Percentiles rank a stretch among this genome's conserved stretches.
phyloP scores from a whole-genome alignment of 2,797 vertebrate genomes.

The Antrozous pallidus region DNA sequence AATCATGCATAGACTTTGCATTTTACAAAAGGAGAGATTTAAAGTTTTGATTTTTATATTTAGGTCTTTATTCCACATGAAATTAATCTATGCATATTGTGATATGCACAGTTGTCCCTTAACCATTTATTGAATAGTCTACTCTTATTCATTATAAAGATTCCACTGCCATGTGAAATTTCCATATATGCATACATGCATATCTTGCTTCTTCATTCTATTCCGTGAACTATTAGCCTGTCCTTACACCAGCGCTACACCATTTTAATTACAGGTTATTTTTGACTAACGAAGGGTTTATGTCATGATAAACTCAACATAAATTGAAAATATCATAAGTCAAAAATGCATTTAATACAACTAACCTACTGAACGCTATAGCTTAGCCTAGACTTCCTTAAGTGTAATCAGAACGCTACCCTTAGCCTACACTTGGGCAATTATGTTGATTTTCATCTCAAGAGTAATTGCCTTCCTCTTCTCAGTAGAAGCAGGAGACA shows the following conservation, averaged over 20 bases:
- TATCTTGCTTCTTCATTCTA: not conserved
- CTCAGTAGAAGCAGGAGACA: not conserved
- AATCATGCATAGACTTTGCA: not conserved
- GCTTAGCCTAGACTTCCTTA: not conserved
- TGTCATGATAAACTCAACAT: not conserved
- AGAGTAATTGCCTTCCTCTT: not conserved
- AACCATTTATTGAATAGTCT: not conserved
- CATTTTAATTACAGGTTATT: not conserved
- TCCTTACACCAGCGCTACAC: not conserved
- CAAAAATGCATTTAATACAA: not conserved
- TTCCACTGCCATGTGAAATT: not conserved
- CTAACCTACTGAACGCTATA: not conserved
- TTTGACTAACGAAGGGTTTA: not conserved
- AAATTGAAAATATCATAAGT: not conserved
- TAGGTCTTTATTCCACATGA: not conserved
- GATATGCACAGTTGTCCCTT: not conserved
- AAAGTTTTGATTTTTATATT: not conserved
- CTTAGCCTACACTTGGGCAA: not conserved
- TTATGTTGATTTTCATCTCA: not conserved
- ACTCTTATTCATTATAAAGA: not conserved
- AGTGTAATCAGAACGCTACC: not conserved
- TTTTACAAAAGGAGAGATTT: slow-evolving; percentile 3
- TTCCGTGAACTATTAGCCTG: not conserved
- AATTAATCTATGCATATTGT: not conserved
- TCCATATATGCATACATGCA: not conserved